Conservation (phyloP, 2,888 invertebrate species). For the Mylabris sibirica region DNA sequence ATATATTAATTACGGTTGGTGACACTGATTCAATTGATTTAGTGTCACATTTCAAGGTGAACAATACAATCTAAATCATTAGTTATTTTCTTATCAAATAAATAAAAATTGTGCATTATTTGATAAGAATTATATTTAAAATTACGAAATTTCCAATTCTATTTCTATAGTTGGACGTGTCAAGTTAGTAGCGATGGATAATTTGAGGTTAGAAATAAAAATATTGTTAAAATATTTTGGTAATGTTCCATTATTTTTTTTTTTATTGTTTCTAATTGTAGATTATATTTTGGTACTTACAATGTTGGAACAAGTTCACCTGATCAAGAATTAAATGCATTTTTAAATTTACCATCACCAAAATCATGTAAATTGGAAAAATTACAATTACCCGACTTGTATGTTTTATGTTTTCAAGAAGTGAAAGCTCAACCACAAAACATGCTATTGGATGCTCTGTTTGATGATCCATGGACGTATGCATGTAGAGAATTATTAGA, state of each 20-base stretch:
- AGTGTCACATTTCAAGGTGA: not conserved
- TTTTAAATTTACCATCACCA: conserved; percentile 71
- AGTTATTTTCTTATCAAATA: not conserved
- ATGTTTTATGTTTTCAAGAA: conserved; percentile 86
- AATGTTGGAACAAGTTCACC: conserved; percentile 87
- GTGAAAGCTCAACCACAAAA: conserved; percentile 88
- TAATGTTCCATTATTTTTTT: too few relatives aligned
- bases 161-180: not conserved
- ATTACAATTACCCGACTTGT: conserved; percentile 77
- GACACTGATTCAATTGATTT: not conserved
- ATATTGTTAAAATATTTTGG: not conserved
- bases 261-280: conserved; percentile 50
- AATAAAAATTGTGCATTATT: not conserved
- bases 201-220: conserved; percentile 42
- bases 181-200: conserved; percentile 43
- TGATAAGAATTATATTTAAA: not conserved
- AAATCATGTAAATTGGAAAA: conserved; percentile 67
- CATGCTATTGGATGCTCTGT: conserved; percentile 80
- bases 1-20: not conserved
- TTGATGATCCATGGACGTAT: conserved; percentile 86
- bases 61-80: not conserved
- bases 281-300: conserved; percentile 86
- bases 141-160: not conserved
- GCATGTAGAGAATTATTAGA: conserved; percentile 75
- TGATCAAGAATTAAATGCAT: conserved; percentile 72